Evolutionary conservation across 2,888 invertebrate genomes (phyloP).

Genomic region (Hypomecis atomaria): DNA sequence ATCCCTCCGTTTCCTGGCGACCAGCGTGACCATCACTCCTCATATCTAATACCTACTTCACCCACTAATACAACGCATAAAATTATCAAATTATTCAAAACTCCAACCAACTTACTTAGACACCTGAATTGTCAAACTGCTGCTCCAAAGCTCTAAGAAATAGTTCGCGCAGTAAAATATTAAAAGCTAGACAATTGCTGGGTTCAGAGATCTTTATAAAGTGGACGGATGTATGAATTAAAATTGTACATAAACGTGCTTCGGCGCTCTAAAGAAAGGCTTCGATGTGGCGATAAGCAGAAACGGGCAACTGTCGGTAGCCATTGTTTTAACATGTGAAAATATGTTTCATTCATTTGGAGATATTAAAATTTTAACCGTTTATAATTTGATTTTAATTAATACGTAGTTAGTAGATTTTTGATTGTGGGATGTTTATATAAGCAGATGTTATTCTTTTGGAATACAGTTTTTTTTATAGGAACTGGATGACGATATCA

Average conservation of each 20-base stretch:
- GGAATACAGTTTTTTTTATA: not conserved
- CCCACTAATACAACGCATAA: slow-evolving; percentile 60
- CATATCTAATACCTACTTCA: slow-evolving; percentile 65
- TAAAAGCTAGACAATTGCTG: slow-evolving; percentile 26
- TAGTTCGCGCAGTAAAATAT: not conserved
- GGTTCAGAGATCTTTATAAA: slow-evolving; percentile 42
- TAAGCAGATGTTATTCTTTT: slow-evolving; percentile 31
- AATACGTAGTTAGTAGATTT: slow-evolving; percentile 44
- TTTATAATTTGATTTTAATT: slow-evolving; percentile 75
- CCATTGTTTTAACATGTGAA: slow-evolving; percentile 82
- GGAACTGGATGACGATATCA: no score
- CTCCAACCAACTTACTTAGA: slow-evolving; percentile 41
- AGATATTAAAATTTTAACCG: slow-evolving; percentile 68
- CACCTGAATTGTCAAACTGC: slow-evolving; percentile 42
- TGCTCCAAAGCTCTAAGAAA: not conserved
- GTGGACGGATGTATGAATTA: slow-evolving; percentile 66
- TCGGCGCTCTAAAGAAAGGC: slow-evolving; percentile 71
- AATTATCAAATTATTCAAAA: slow-evolving; percentile 51
- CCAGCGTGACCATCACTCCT: slow-evolving; percentile 73
- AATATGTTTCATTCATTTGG: slow-evolving; percentile 60
- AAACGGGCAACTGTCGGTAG: slow-evolving; percentile 74
- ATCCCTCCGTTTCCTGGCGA: slow-evolving; percentile 55
- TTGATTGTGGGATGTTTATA: slow-evolving; percentile 32
- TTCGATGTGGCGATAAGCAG: slow-evolving; percentile 75
- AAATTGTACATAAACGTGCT: slow-evolving; percentile 72